Percentiles rank a stretch among this genome's conserved stretches.
These are phyloP conservation scores for Physocephala rufipes DNA, from an alignment of 2,888 invertebrate species.

Conservation along the genomic window DNA sequence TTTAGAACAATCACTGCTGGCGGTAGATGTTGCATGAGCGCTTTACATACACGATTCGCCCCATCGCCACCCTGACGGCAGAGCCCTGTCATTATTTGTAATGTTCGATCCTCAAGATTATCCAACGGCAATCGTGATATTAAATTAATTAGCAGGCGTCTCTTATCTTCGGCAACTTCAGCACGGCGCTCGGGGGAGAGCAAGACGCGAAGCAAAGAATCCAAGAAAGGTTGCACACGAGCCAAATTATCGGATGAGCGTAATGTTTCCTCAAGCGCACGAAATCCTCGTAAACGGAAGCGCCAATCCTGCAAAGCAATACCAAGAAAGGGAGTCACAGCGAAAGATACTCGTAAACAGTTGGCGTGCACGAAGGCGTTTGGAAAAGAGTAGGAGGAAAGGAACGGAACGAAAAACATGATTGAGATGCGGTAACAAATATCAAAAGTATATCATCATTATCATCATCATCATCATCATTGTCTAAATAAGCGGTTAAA, in stretches of 20 bases:
- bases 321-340: no score
- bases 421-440: no score
- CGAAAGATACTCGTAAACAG: no score
- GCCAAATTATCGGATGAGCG: conserved; percentile 68
- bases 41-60: conserved; percentile 65
- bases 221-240: conserved; percentile 71
- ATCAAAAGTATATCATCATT: no score
- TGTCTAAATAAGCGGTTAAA: no score
- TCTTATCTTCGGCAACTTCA: conserved; percentile 64
- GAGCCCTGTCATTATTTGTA: conserved; percentile 63
- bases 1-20: conserved; percentile 65
- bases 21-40: conserved; percentile 66
- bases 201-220: conserved; percentile 72
- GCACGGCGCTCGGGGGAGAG: conserved; percentile 72
- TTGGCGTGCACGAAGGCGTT: no score
- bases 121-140: conserved; percentile 64
- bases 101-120: conserved; percentile 63
- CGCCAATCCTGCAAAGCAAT: conserved; percentile 61
- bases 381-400: neutral
- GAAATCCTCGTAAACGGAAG: conserved; percentile 60
- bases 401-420: neutral
- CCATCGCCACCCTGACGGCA: conserved; percentile 65
- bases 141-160: conserved; percentile 61
- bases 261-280: conserved; percentile 64
- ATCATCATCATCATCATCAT: no score